A percentile compares a stretch with the other conserved stretches of the same genome.
Conservation (phyloP, 2,113 vertebrate species). For the Ameiurus melas region DNA sequence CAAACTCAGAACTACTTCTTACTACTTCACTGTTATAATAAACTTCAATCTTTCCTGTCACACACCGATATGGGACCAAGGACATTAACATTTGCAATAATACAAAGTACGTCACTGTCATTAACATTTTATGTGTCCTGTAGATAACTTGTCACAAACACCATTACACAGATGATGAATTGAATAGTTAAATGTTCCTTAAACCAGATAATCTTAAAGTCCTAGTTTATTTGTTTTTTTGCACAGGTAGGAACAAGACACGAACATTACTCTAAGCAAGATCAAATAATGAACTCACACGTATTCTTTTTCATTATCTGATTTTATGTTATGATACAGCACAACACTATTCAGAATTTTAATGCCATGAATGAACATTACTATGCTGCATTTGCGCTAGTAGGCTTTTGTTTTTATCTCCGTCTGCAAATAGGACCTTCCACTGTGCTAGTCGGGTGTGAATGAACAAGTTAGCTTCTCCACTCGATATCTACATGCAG, state of each 20-base stretch:
- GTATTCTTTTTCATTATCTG: neutral
- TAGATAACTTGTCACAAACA: neutral
- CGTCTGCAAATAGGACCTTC: neutral
- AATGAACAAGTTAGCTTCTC: constrained; percentile 23
- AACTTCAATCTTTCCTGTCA: neutral
- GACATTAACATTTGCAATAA: neutral
- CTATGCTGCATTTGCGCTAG: neutral
- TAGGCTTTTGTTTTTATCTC: neutral
- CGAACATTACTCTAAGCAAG: too few species aligned
- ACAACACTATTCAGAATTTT: neutral
- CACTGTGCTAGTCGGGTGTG: neutral
- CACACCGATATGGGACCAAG: neutral
- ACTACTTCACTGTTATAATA: neutral
- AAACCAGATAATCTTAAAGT: neutral
- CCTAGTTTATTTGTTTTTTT: neutral
- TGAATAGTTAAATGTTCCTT: neutral
- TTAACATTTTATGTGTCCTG: neutral
- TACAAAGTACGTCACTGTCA: neutral
- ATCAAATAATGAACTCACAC: neutral
- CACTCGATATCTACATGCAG: constrained; percentile 19
- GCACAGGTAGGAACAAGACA: neutral
- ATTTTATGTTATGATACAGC: neutral
- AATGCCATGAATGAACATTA: neutral
- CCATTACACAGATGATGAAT: neutral
- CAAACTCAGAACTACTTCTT: neutral